Base-by-base conservation (phyloP, 2,797 vertebrate species). In the Tauraco hartlaubi region DNA sequence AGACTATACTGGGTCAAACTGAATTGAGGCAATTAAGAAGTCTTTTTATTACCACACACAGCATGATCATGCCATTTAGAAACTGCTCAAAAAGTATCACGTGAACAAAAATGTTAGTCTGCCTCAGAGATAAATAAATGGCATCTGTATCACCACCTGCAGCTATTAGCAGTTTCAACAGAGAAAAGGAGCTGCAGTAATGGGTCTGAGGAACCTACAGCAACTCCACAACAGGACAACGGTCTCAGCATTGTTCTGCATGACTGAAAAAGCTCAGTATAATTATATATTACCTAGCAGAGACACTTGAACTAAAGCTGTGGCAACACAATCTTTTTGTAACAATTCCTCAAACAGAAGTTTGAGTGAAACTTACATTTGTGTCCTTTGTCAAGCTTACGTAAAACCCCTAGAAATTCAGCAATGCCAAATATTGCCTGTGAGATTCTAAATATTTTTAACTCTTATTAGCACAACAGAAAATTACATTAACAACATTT, bases 351-450 rank as follows among this genome's bases (percentile, higher is more conserved):
- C n/a, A 51, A 62, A n/a, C 2, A 44, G 9, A 26, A 4, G 3
- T 11, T 71, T 31, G 5, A 43, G 44, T 5, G 1, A 7, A 58
- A 16, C 10, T 46, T 58, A n/a, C 6, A 9, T 26, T 56, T 21
- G 5, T 19, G 8, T 67, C 21, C 18, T 66, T 59, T n/a, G 4
- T 56, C 41, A 58, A 66, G 18, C 3, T 39, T 71, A 84, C 84
- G n/a, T 25, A 35, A 49, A 69, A 64, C 4, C 39, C 59, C 39
- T 22, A 58, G 20, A 49, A 74, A 61, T 29, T 31, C 52, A 74
- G 11, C 31, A 91, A 55, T 2, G 0, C 12, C 35, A 59, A 62
- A 39, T 6, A 41, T 4, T 2, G 1, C 10, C 16, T 23, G 11
- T 8, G 8, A 69, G 3, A 12, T 18, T 26, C 11, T 21, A 63